Evolutionary conservation across 64 coral and sea anemone genomes (phyloP), one percentile per base, ranked within the genome.

Genomic region (Montipora efflorescens): DNA sequence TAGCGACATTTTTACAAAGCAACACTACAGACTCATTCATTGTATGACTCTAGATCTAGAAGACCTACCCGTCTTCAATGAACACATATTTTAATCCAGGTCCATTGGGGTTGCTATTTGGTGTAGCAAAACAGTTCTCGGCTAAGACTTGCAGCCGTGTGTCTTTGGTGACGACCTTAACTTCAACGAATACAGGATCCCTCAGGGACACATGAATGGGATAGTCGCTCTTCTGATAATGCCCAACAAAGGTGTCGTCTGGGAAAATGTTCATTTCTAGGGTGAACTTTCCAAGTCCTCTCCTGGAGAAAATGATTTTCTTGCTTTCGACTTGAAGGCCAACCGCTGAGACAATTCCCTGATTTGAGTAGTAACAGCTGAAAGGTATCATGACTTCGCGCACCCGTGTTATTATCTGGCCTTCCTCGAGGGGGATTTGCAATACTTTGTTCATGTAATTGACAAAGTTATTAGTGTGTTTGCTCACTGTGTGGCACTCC

Each of bases 371-470:
- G 8, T 83, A 76, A 55, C 93, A 95, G 25, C 72, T 81, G 59
- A 95, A 95, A 13, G 93, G 88, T 44, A 95, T 95, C 59, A 74
- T 57, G 12, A 95, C 72, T 68, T 85, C 77, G 18, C 90, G 88
- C 46, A 90, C 58, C 2, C 93, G 93, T 57, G 48, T 53, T 47
- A 95, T 90, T 8, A 90, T 76, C 59, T 81, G 74, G 70, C 50
- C 8, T 11, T 45, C 50, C 55, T 53, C 53, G 16, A 90, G 16
- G 50, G 89, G 77, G 51, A 82, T 89, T 55, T 95, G 80, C 20
- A 90, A 57, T 15, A 95, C 93, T 59, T 82, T 80, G 93, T 95
- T 95, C 13, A 66, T 79, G 73, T 95, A 95, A 13, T 21, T 76
- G n/a, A 95, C 69, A 23, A 95, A 78, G 47, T 78, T 59, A 12